Evolutionary conservation across 2,888 invertebrate genomes (phyloP).

Genomic region (Acrocera orbiculus): DNA sequence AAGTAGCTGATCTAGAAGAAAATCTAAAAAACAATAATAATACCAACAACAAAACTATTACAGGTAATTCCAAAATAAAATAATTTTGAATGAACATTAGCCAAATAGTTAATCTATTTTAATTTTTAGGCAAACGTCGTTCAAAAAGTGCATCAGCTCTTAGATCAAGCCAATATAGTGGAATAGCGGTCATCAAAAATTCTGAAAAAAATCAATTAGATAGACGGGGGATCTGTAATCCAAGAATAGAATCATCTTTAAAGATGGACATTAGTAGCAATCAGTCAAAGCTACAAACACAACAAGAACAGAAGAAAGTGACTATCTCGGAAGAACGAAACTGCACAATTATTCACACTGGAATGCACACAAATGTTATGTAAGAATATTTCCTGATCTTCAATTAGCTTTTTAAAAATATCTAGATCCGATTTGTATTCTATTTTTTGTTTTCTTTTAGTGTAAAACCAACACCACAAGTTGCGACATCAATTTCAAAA

Average conservation of each 20-base stretch:
- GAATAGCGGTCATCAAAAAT: background rate
- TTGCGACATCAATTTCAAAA: slow-evolving; percentile 34
- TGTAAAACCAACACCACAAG: slow-evolving; percentile 28
- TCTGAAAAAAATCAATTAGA: no score
- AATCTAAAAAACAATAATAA: slow-evolving; percentile 34
- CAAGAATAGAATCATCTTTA: slow-evolving; percentile 24
- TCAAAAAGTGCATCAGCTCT: slow-evolving; percentile 31
- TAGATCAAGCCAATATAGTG: no score
- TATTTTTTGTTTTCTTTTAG: slow-evolving; percentile 13
- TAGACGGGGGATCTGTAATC: slow-evolving; percentile 15
- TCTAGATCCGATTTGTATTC: no score
- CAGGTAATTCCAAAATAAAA: slow-evolving; percentile 7
- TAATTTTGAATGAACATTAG: no score
- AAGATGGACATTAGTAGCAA: slow-evolving; percentile 15
- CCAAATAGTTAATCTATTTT: no score
- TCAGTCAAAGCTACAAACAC: slow-evolving; percentile 24
- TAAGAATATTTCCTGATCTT: slow-evolving; percentile 16
- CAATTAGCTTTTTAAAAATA: no score
- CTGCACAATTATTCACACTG: slow-evolving; percentile 24
- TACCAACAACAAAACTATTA: slow-evolving; percentile 11
- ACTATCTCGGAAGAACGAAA: slow-evolving; percentile 14
- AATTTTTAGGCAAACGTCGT: slow-evolving; percentile 25
- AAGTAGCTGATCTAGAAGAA: slow-evolving; percentile 42
- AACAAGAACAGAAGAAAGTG: slow-evolving; percentile 9
- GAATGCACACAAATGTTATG: slow-evolving; percentile 31